These are phyloP conservation scores for Homalodisca vitripennis DNA, from an alignment of 1,140 invertebrate species.

Conservation along the genomic window DNA sequence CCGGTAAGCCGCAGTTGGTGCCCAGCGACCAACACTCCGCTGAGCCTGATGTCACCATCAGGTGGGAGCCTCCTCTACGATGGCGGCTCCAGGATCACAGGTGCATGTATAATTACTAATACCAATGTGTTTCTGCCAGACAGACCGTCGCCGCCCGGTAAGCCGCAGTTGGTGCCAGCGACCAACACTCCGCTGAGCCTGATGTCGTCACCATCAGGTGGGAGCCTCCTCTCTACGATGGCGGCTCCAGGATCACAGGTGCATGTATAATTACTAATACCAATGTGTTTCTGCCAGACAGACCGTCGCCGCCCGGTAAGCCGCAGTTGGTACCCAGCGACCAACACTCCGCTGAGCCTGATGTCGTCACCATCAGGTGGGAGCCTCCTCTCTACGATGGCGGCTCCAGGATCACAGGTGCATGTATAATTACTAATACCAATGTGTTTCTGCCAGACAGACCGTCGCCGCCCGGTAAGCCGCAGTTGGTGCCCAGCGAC, in stretches of 20 bases:
- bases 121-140: too few species aligned
- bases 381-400: conserved; percentile 77
- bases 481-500: conserved; percentile 67
- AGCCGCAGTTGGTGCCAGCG: too few species aligned
- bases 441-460: too few species aligned
- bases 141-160: too few species aligned
- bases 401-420: conserved; percentile 80
- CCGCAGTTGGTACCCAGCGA: conserved; percentile 67
- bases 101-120: too few species aligned
- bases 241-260: too few species aligned
- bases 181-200: too few species aligned
- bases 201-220: too few species aligned
- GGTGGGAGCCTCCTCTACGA: conserved; percentile 79
- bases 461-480: conserved; percentile 74
- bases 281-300: too few species aligned
- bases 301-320: conserved; percentile 73
- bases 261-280: too few species aligned
- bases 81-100: conserved; percentile 86
- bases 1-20: conserved; percentile 73
- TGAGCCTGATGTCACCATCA: conserved; percentile 79
- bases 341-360: conserved; percentile 65
- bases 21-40: conserved; percentile 61
- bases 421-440: too few species aligned
- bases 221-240: too few species aligned
- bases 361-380: conserved; percentile 86